A percentile compares a stretch with the other conserved stretches of the same genome.
These are phyloP conservation scores for Gymnosoma rotundatum DNA, from an alignment of 2,888 invertebrate species.

Conservation along the genomic window DNA sequence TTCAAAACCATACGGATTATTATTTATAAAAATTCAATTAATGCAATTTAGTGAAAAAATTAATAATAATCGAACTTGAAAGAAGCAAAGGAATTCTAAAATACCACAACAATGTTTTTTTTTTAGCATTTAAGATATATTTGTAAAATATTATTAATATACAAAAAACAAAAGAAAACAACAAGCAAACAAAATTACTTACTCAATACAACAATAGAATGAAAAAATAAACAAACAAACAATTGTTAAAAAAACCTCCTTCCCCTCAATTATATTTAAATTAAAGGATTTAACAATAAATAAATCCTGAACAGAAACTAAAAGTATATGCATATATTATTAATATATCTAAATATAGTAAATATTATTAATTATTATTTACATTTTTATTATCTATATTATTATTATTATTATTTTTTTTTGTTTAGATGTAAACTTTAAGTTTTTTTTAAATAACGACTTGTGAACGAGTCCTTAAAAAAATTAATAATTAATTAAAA, in stretches of 20 bases:
- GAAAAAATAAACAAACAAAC: constrained; percentile 22
- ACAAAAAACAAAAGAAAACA: constrained; percentile 24
- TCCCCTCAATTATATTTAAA: constrained; percentile 64
- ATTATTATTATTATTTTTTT: constrained; percentile 67
- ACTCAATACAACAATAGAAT: constrained; percentile 56
- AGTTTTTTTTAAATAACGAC: constrained; percentile 67
- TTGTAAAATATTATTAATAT: constrained; percentile 70
- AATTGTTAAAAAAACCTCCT: constrained; percentile 57
- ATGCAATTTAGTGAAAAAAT: constrained; percentile 51
- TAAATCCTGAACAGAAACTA: constrained; percentile 68
- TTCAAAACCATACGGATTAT: constrained; percentile 6
- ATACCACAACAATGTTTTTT: constrained; percentile 65
- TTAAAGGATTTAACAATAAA: constrained; percentile 56
- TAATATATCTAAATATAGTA: constrained; percentile 68
- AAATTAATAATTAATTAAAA: constrained; percentile 26
- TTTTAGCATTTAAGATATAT: constrained; percentile 71
- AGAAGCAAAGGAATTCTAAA: constrained; percentile 69
- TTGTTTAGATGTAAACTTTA: constrained; percentile 70
- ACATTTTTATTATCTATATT: constrained; percentile 68
- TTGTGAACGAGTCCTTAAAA: constrained; percentile 68
- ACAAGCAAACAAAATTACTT: constrained; percentile 48
- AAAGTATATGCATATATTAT: constrained; percentile 71
- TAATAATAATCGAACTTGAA: constrained; percentile 57
- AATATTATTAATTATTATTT: constrained; percentile 70
- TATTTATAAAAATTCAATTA: constrained; percentile 60